phyloP scores from a whole-genome alignment of 2,113 vertebrate species.

The Psittacus erithacus region DNA sequence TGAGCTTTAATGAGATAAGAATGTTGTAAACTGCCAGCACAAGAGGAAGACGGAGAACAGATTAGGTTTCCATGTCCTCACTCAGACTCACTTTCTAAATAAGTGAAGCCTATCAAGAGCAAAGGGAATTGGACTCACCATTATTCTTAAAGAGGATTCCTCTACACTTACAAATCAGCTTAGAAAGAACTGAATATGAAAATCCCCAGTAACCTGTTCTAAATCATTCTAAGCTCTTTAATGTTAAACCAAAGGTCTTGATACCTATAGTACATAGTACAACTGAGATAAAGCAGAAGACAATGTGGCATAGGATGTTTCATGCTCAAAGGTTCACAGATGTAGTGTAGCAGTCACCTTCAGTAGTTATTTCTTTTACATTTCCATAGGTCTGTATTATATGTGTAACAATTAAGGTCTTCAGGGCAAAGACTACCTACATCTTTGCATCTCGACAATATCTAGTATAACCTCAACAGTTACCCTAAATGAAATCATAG shows the following conservation, averaged over 20 bases:
- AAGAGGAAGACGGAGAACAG: background rate
- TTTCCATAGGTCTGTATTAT: background rate
- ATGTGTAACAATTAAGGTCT: background rate
- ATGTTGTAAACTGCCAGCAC: conserved; percentile 1
- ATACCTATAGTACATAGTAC: background rate
- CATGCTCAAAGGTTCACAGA: background rate
- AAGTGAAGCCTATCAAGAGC: background rate
- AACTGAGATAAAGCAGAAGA: background rate
- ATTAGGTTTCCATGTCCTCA: background rate
- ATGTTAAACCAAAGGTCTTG: background rate
- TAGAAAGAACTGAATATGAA: background rate
- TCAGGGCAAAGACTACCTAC: background rate
- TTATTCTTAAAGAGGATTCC: background rate
- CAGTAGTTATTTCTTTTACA: background rate
- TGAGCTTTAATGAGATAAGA: conserved; percentile 6
- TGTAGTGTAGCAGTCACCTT: background rate
- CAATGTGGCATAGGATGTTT: background rate
- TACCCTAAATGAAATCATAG: background rate
- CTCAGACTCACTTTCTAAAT: background rate
- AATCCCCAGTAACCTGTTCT: background rate
- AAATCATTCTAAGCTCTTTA: background rate
- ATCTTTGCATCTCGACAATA: background rate
- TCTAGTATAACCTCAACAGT: background rate
- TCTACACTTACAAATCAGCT: background rate
- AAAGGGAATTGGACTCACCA: background rate